Evolutionary conservation across 2,797 vertebrate genomes (phyloP), one percentile per base, ranked within the genome.

Genomic region (Parambassis ranga): DNA sequence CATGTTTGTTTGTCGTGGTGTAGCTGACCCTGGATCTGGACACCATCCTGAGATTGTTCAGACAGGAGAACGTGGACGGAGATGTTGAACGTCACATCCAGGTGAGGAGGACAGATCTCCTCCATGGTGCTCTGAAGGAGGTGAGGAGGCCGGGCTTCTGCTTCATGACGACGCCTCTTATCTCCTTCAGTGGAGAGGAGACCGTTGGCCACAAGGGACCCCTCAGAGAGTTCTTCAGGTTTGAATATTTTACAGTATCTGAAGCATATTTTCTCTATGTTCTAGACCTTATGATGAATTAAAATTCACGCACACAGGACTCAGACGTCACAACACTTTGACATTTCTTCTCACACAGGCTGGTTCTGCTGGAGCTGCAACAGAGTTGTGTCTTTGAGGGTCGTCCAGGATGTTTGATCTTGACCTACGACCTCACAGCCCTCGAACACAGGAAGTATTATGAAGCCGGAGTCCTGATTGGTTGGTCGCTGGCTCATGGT

Each of bases 191-290:
- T 0, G 84, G 66, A 16, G 88, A 90, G 42, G 64, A 87, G 22
- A 61, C 72, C 0, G 44, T 65, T 0, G 33, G 72, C 38, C 58
- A 39, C 0, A 62, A 83, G 10, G 76, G 68, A n/a, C 63, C 82
- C 2, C 67, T 77, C 41, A 14, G 71, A 6, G 88, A 92, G 51
- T 92, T 91, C 71, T 91, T 92, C 77, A 91, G 91, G 90, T 92
- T 41, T 35, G 2, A 42, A 32, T 6, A 7, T 30, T 59, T 7
- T 9, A 0, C 3, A 62, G 10, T 13, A 33, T n/a, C 20, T 37
- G 7, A 30, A 24, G 33, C 14, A 10, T 3, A 16, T 11, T n/a
- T n/a, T n/a, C n/a, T n/a, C n/a, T n/a, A n/a, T n/a, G n/a, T n/a
- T n/a, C n/a, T n/a, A n/a, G n/a, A n/a, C n/a, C n/a, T n/a, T n/a